These are phyloP conservation scores for Phenacoccus solenopsis DNA, from an alignment of 1,140 invertebrate genomes.

Conservation along the genomic window DNA sequence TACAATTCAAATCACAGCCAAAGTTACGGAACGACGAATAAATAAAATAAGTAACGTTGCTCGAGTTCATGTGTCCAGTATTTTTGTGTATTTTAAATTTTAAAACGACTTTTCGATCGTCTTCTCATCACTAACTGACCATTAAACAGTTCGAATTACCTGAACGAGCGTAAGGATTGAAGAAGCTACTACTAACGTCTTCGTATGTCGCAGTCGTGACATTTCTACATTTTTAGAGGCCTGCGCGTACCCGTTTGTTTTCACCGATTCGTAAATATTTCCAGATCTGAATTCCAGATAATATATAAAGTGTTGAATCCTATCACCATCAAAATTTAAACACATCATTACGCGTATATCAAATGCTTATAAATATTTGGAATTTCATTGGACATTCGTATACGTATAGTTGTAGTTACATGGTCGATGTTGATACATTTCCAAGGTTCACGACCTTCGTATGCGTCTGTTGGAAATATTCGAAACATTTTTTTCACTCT, in stretches of 20 bases:
- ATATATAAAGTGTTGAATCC: conserved; percentile 2
- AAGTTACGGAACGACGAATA: too few species aligned
- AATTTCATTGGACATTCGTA: background rate
- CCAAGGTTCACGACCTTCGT: background rate
- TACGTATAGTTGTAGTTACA: too few species aligned
- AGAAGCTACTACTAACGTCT: background rate
- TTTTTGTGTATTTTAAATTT: too few species aligned
- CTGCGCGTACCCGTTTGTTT: background rate
- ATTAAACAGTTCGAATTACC: too few species aligned
- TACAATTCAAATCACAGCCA: too few species aligned
- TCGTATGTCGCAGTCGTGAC: too few species aligned
- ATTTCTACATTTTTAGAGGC: too few species aligned
- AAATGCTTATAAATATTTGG: background rate
- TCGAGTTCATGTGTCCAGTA: too few species aligned
- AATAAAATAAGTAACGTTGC: too few species aligned
- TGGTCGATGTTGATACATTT: background rate
- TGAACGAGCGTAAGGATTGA: too few species aligned
- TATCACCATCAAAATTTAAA: background rate
- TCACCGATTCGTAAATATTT: background rate
- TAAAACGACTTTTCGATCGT: too few species aligned
- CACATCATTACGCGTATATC: background rate
- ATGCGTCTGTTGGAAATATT: background rate
- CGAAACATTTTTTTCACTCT: background rate
- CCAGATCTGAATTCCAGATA: background rate
- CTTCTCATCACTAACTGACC: too few species aligned